Conservation (phyloP, 2,888 invertebrate genomes). For the Biston betularia region DNA sequence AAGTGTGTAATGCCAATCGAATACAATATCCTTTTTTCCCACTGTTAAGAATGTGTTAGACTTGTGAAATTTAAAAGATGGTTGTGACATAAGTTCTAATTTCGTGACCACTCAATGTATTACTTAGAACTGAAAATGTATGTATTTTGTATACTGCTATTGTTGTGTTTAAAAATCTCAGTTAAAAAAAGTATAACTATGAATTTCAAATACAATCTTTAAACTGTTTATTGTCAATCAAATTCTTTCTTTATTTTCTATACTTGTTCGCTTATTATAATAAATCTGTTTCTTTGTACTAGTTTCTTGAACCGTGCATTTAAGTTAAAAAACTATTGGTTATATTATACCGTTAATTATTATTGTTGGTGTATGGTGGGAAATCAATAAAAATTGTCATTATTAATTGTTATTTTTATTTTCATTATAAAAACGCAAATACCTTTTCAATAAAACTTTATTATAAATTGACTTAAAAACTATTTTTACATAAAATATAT, state of each 20-base stretch:
- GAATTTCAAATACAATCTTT: background rate
- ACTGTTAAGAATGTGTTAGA: background rate
- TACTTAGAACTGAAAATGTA: background rate
- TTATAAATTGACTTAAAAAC: conserved; percentile 25
- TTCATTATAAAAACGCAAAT: conserved; percentile 42
- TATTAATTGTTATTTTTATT: conserved; percentile 49
- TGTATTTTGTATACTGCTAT: background rate
- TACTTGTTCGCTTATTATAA: background rate
- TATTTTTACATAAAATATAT: conserved; percentile 12
- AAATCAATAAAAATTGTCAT: conserved; percentile 79
- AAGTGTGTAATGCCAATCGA: too few relatives aligned
- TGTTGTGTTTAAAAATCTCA: too few relatives aligned
- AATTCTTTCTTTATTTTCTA: background rate
- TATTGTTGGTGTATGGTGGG: conserved; percentile 68
- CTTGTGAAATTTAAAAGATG: background rate
- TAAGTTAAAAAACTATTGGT: conserved; percentile 15
- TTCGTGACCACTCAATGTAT: background rate
- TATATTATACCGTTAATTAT: conserved; percentile 42
- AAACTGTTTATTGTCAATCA: background rate
- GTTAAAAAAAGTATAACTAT: too few relatives aligned
- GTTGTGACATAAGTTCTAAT: background rate
- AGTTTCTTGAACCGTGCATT: background rate
- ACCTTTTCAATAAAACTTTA: conserved; percentile 11
- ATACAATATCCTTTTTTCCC: too few relatives aligned
- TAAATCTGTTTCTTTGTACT: background rate